Evolutionary conservation across 2,888 invertebrate genomes (phyloP), one percentile per base, ranked within the genome.

Genomic region (Cyaniris semiargus): DNA sequence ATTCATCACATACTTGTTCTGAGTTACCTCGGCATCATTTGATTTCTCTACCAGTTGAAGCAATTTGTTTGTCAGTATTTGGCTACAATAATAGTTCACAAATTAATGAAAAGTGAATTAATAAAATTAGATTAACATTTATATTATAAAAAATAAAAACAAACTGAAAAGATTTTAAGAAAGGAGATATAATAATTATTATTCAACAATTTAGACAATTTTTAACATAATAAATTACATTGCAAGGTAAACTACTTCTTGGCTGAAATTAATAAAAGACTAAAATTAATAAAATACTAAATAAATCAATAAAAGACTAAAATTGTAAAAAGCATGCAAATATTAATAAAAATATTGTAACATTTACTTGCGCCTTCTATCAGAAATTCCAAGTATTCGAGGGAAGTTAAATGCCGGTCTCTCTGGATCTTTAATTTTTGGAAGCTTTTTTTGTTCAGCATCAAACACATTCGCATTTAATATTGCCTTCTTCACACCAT

Each of bases 401-500:
- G 97, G 95, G 83, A 96, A 96, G 83, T 95, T 95, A 87, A 94
- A 96, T 31, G 96, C 96, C 10, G 97, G 97, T 82, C 97, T 95
- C 38, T 91, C 88, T 1, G 95, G 94, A 84, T 97, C 96, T 86
- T 96, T 96, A 3, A 95, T 90, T 88, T 95, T 97, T 0, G 97
- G 97, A 74, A 98, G 88, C 85, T 96, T 96, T 78, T 96, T 94
- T 87, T 97, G 97, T 84, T 97, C 95, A 27, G 97, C 95, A 91
- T 98, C 98, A 89, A 96, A 96, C 44, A 97, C 90, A 86, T 96
- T 95, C 0, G 96, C 95, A 71, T 95, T 94, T 72, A 96, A 84
- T 77, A 97, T 95, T 4, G 95, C 95, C 82, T 95, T 95, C 81
- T 95, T 95, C 5, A 97, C 95, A 86, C 95, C 94, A 83, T 94